Conservation (phyloP, 2,113 vertebrate genomes). For the Embiotoca jacksoni region DNA sequence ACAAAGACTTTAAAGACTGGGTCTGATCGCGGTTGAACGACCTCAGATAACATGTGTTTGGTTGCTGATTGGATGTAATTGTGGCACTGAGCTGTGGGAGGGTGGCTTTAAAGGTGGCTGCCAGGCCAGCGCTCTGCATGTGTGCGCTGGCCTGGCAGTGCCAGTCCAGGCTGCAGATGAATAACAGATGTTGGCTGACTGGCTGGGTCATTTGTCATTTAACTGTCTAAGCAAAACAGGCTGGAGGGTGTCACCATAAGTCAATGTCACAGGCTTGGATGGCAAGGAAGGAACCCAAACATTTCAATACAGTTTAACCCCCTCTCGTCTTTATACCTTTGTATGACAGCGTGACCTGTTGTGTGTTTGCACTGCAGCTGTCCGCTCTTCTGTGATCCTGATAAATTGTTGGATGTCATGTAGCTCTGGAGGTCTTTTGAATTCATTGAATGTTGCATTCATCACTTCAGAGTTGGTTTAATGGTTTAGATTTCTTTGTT, state of each 20-base stretch:
- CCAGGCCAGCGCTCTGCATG: conserved; percentile 41
- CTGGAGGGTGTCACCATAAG: conserved; percentile 69
- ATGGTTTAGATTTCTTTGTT: neutral
- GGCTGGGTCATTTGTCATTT: conserved; percentile 75
- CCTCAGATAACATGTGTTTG: conserved; percentile 29
- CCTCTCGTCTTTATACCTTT: conserved; percentile 11
- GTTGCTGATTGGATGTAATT: conserved; percentile 46
- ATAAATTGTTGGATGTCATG: conserved; percentile 39
- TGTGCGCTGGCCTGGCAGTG: conserved; percentile 44
- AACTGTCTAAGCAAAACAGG: conserved; percentile 70
- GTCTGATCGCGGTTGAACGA: conserved; percentile 25
- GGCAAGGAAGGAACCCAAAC: conserved; percentile 52
- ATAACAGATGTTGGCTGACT: conserved; percentile 78
- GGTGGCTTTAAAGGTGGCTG: conserved; percentile 50
- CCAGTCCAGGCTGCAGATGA: conserved; percentile 63
- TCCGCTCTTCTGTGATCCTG: conserved; percentile 25
- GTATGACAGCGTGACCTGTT: conserved; percentile 18
- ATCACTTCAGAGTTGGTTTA: neutral
- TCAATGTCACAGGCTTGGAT: conserved; percentile 64
- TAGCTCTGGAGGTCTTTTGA: conserved; percentile 16
- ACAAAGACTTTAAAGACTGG: neutral
- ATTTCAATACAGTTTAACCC: conserved; percentile 60
- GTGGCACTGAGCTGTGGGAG: conserved; percentile 44
- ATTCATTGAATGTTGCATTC: neutral
- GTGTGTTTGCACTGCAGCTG: conserved; percentile 18